Percentiles rank a stretch among this genome's conserved stretches.
Evolutionary conservation across 2,888 invertebrate genomes (phyloP).

Genomic region (Pomacea canaliculata): DNA sequence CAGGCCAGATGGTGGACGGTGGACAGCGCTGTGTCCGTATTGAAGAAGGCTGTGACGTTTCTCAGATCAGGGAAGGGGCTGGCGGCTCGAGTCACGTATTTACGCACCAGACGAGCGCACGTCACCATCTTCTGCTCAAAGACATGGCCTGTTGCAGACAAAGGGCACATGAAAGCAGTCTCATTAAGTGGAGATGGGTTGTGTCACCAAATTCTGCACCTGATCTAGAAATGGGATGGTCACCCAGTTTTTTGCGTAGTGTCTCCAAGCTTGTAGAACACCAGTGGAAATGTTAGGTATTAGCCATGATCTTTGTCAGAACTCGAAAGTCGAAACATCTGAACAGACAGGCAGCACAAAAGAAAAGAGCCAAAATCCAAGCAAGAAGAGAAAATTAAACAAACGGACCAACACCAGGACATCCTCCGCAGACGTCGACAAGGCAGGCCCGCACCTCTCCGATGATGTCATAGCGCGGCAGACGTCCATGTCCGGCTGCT

Average conservation of each 20-base stretch:
- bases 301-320: too few species aligned
- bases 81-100: slow-evolving; percentile 28
- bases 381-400: too few species aligned
- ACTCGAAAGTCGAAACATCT: too few species aligned
- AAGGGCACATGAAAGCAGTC: not conserved
- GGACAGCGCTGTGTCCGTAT: slow-evolving; percentile 35
- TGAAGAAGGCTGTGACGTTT: slow-evolving; percentile 34
- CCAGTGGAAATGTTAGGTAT: too few species aligned
- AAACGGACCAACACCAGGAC: slow-evolving; percentile 45
- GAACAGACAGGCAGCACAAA: too few species aligned
- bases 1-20: slow-evolving; percentile 47
- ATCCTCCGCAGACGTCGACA: slow-evolving; percentile 45
- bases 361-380: too few species aligned
- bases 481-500: slow-evolving; percentile 40
- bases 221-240: too few species aligned
- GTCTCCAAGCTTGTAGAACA: too few species aligned
- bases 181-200: not conserved
- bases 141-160: slow-evolving; percentile 26
- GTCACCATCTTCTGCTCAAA: slow-evolving; percentile 39
- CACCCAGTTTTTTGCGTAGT: too few species aligned
- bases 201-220: too few species aligned
- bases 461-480: slow-evolving; percentile 37
- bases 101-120: slow-evolving; percentile 33
- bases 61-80: slow-evolving; percentile 31
- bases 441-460: slow-evolving; percentile 39